These are phyloP conservation scores for Octonoba sinensis DNA, from an alignment of 2,888 invertebrate species.

Conservation along the genomic window DNA sequence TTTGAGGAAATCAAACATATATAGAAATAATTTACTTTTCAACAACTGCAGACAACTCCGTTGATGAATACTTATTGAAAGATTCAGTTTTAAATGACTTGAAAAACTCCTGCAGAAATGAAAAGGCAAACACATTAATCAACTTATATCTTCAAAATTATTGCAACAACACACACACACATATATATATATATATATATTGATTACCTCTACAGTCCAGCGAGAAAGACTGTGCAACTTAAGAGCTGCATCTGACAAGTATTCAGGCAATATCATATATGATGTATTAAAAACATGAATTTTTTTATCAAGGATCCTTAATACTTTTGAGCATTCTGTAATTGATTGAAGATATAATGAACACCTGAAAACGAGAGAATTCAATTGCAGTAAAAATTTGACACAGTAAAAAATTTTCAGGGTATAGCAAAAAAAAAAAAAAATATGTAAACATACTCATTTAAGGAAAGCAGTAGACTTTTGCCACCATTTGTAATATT, in stretches of 20 bases:
- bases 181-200: not conserved
- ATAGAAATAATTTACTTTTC: constrained; percentile 30
- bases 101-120: constrained; percentile 30
- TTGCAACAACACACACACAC: no score
- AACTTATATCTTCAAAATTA: not conserved
- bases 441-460: no score
- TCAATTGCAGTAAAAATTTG: not conserved
- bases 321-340: constrained; percentile 24
- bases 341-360: constrained; percentile 38
- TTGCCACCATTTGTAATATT: no score
- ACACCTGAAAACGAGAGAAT: constrained; percentile 28
- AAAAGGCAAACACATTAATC: not conserved
- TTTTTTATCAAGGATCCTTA: constrained; percentile 54
- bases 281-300: constrained; percentile 59
- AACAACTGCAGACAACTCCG: constrained; percentile 36
- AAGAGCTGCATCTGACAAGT: constrained; percentile 59
- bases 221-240: constrained; percentile 53
- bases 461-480: no score
- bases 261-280: constrained; percentile 61
- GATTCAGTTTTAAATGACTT: constrained; percentile 13
- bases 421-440: no score
- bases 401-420: not conserved
- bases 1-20: no score
- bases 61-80: constrained; percentile 10
- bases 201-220: constrained; percentile 33